Evolutionary conservation across 2,888 invertebrate species (phyloP).

Genomic region (Thelaira solivaga): DNA sequence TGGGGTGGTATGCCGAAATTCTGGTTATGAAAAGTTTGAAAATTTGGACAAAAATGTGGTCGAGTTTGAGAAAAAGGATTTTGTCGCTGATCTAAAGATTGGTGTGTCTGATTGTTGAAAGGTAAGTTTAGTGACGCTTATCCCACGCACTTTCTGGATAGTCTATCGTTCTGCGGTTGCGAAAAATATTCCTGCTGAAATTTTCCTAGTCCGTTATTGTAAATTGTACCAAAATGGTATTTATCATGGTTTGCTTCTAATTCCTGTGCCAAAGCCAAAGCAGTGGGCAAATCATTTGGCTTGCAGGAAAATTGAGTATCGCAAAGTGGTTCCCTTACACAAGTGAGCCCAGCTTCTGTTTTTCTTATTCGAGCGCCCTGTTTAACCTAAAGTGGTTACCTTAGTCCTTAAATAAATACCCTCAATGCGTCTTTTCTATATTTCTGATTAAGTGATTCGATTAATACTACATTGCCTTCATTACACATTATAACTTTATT

Average conservation of each 20-base stretch:
- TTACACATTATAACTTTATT: not conserved
- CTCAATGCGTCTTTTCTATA: not conserved
- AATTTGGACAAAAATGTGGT: not conserved
- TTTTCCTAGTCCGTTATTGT: not conserved
- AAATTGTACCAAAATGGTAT: not conserved
- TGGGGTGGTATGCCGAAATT: not conserved
- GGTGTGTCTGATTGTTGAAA: not conserved
- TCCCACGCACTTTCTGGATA: not conserved
- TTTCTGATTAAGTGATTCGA: not conserved
- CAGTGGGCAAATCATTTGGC: not conserved
- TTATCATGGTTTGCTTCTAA: not conserved
- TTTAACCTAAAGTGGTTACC: not conserved
- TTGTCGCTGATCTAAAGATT: not conserved
- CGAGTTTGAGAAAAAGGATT: not conserved
- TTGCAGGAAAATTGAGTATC: not conserved
- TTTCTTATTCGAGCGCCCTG: no score
- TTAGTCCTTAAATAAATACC: not conserved
- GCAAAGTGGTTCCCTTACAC: not conserved
- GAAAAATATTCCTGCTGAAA: not conserved
- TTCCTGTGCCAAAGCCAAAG: not conserved
- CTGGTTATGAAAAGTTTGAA: not conserved
- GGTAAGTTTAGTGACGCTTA: not conserved
- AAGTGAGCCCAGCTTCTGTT: no score
- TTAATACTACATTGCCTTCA: not conserved
- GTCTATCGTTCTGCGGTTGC: not conserved